A percentile compares a stretch with the other conserved stretches of the same genome.
phyloP scores from a whole-genome alignment of 2,113 vertebrate genomes.

The Narcine bancroftii region DNA sequence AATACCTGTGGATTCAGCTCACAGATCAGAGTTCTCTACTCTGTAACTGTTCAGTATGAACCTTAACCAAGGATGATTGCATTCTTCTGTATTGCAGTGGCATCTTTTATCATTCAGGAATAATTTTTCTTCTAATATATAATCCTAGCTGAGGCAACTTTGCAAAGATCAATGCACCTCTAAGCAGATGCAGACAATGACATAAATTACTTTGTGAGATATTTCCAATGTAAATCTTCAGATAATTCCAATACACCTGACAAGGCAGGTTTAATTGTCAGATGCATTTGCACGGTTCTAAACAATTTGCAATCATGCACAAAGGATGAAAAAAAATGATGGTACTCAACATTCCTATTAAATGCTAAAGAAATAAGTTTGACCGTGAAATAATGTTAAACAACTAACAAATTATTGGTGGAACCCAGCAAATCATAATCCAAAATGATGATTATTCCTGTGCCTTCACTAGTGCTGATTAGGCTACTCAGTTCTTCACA shows the following conservation, averaged over 20 bases:
- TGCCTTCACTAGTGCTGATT: no score
- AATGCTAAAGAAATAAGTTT: no score
- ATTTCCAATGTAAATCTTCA: neutral
- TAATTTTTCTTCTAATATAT: neutral
- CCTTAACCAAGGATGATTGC: no score
- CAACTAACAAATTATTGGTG: no score
- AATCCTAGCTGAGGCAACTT: neutral
- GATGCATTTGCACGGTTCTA: neutral
- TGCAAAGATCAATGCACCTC: neutral
- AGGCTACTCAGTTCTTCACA: no score
- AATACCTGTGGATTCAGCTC: no score
- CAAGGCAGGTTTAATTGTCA: neutral
- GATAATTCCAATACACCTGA: neutral
- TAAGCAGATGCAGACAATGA: neutral
- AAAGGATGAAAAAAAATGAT: neutral
- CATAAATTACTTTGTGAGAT: neutral
- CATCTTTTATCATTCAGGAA: neutral
- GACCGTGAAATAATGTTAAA: no score
- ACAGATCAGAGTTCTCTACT: no score
- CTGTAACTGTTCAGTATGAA: no score
- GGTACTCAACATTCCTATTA: neutral
- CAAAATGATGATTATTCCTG: no score
- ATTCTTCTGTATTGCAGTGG: neutral
- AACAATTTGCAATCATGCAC: neutral
- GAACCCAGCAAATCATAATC: no score